Conservation (phyloP, 1,140 invertebrate species). For the Melanaphis sacchari region DNA sequence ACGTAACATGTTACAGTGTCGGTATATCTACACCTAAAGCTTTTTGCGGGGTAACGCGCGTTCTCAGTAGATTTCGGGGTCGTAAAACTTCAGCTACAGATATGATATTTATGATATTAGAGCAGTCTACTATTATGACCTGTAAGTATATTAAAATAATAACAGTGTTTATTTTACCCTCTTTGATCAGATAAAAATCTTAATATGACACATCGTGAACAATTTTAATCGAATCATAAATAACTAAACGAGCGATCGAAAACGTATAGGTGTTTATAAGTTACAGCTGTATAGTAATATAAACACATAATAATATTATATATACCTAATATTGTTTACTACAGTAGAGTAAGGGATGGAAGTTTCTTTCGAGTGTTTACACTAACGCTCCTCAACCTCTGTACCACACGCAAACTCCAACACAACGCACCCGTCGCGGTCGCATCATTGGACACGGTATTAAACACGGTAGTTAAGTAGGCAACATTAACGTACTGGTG, state of each 20-base stretch:
- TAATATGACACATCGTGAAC: neutral
- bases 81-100: neutral
- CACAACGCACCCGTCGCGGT: neutral
- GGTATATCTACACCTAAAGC: neutral
- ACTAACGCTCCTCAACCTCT: neutral
- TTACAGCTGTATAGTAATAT: neutral
- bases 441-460: slow-evolving; percentile 17
- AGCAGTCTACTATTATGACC: neutral
- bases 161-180: neutral
- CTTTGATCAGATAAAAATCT: slow-evolving; percentile 21
- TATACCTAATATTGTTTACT: neutral
- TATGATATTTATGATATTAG: neutral
- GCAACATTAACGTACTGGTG: slow-evolving; percentile 22
- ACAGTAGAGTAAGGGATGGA: neutral
- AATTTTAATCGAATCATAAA: slow-evolving; percentile 50
- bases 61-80: neutral
- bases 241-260: neutral
- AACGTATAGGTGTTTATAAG: neutral
- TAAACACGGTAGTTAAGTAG: slow-evolving; percentile 24
- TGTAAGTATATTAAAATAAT: neutral
- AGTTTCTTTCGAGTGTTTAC: neutral
- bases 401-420: too few species aligned
- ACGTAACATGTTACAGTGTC: too few species aligned
- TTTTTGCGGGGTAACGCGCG: neutral
- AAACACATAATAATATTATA: slow-evolving; percentile 1